phyloP scores from a whole-genome alignment of 2,113 vertebrate genomes.

The Chloropsis cyanopogon region DNA sequence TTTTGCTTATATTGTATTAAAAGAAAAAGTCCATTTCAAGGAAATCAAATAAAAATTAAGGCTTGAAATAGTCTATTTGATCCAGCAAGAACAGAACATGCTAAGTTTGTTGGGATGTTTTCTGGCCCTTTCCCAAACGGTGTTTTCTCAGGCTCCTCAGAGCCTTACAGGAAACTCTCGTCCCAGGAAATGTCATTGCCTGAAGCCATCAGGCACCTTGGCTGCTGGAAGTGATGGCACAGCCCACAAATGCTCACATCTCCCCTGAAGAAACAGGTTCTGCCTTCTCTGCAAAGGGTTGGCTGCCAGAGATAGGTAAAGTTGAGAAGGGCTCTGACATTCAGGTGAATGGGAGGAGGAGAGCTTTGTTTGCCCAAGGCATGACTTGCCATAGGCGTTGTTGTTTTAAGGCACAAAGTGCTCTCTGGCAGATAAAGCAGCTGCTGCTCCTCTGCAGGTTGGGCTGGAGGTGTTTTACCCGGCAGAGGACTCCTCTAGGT shows the following conservation, averaged over 20 bases:
- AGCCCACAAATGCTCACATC: not conserved
- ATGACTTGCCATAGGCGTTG: not conserved
- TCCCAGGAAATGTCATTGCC: not conserved
- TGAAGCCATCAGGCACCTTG: fast-evolving
- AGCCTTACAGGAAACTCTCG: not conserved
- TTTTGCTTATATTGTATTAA: not conserved
- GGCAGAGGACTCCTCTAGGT: not conserved
- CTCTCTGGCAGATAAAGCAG: not conserved
- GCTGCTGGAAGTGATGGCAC: not conserved
- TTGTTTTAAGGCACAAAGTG: not conserved
- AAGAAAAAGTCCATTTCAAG: not conserved
- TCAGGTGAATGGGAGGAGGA: not conserved
- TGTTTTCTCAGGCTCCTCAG: not conserved
- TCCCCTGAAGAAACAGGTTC: not conserved
- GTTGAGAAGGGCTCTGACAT: not conserved
- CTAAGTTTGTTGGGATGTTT: not conserved
- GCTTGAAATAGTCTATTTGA: not conserved
- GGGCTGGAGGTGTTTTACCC: not conserved
- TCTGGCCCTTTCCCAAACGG: fast-evolving
- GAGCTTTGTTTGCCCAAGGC: not conserved
- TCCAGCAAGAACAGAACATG: not conserved
- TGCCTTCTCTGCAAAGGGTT: not conserved
- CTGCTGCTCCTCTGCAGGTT: not conserved
- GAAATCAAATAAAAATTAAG: not conserved
- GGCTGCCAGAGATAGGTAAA: not conserved